These are phyloP conservation scores for Sepiola atlantica DNA, from an alignment of 2,888 invertebrate genomes.

Conservation along the genomic window DNA sequence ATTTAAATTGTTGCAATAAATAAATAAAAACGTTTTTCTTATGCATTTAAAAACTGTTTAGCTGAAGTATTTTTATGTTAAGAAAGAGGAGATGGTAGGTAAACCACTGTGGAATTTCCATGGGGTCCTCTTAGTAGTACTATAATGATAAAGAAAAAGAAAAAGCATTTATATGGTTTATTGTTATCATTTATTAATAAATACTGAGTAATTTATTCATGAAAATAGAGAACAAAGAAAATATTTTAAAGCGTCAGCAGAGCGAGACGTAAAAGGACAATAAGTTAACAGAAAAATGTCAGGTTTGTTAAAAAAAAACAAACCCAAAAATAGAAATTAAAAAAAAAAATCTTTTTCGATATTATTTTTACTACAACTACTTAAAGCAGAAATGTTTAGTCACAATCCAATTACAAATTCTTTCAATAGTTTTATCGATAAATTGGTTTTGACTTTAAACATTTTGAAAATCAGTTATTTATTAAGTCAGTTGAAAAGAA, in stretches of 20 bases:
- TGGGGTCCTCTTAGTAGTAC: background rate
- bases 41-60: too few species aligned
- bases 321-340: background rate
- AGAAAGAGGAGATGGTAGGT: too few species aligned
- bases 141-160: background rate
- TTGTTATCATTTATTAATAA: background rate
- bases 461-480: background rate
- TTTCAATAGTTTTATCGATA: background rate
- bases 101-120: too few species aligned
- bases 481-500: background rate
- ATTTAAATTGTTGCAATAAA: too few species aligned
- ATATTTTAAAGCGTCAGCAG: background rate
- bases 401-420: background rate
- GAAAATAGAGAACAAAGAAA: background rate
- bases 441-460: background rate
- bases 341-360: background rate
- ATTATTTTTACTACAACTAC: background rate
- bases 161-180: background rate
- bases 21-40: too few species aligned
- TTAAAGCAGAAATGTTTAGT: background rate
- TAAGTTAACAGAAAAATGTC: background rate
- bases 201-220: background rate
- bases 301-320: background rate
- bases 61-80: too few species aligned
- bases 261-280: background rate